Evolutionary conservation across 2,797 vertebrate species (phyloP).

Genomic region (Tokudaia tokunoshimensis): DNA sequence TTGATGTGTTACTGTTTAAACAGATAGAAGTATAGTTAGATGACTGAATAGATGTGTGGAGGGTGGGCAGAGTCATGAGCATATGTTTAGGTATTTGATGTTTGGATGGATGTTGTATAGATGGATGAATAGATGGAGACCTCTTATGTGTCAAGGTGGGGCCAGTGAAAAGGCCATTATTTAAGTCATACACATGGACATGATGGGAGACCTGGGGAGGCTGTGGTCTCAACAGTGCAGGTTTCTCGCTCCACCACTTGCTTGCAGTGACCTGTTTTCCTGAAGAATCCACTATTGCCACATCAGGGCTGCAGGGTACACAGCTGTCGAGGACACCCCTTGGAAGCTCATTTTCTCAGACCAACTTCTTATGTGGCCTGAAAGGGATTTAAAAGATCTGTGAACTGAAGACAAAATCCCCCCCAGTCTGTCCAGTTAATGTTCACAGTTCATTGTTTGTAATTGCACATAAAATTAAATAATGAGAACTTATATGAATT

Average conservation of each 20-base stretch:
- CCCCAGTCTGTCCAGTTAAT: conserved; percentile 71
- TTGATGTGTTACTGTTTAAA: not conserved
- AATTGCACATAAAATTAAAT: conserved; percentile 79
- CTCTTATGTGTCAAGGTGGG: not conserved
- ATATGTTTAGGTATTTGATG: not conserved
- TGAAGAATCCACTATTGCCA: not conserved
- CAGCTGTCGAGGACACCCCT: not conserved
- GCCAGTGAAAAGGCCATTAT: not conserved
- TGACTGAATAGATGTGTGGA: not conserved
- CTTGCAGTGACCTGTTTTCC: not conserved
- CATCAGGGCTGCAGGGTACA: not conserved
- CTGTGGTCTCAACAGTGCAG: not conserved
- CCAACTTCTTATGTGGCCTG: not conserved
- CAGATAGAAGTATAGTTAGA: not conserved
- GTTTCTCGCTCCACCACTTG: not conserved
- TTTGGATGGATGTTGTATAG: not conserved
- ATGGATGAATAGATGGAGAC: not conserved
- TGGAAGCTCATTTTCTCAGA: conserved; percentile 49
- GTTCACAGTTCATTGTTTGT: conserved; percentile 77
- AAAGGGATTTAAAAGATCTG: conserved; percentile 59
- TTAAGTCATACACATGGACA: not conserved
- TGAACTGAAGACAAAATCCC: conserved; percentile 74
- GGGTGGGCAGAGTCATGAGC: too few relatives aligned
- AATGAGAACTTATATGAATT: conserved; percentile 77
- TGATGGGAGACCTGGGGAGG: not conserved